Evolutionary conservation across 1,140 invertebrate genomes (phyloP), one percentile per base, ranked within the genome.

Genomic region (Diachasmimorpha longicaudata): DNA sequence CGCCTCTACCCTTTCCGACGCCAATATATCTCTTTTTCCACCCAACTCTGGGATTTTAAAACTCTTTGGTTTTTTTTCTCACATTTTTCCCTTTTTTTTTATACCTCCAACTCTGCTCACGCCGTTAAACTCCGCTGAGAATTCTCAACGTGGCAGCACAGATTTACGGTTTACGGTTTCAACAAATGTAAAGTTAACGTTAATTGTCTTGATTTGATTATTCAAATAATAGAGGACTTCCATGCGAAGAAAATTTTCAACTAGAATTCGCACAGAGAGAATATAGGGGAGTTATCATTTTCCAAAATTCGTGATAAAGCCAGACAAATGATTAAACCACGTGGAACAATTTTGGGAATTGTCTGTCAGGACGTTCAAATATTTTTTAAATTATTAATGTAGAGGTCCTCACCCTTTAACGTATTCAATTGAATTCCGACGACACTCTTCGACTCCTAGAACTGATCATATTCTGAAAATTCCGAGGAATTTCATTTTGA

Each of bases 131-230:
- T 79, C 78, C 75, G 55, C 25, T 8, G 77, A 76, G 73, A 76
- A 76, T 76, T 78, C 74, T 78, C 75, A 77, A 71, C 66, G 76
- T 79, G 78, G 78, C 78, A 79, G 75, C 46, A 44, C 58, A 77
- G 72, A 79, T 79, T 79, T 79, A 79, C 78, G 78, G 68, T 77
- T 72, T 37, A 66, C 72, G 39, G 70, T 42, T 46, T 74, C 36
- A 67, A 69, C 52, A 70, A 68, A 42, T 71, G 39, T 21, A 75
- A 73, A 79, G 69, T 77, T 23, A 21, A n/a, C 31, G 58, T 42
- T 42, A 42, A 42, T 19, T 72, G 55, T 55, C 48, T n/a, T 68
- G 11, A 63, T 63, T 63, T 63, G 19, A 25, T 25, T 63, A 63
- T 63, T 63, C 13, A 25, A 63, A 63, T 63, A 9, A 63, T 63